Evolutionary conservation across 2,113 vertebrate genomes (phyloP), one percentile per base, ranked within the genome.

Genomic region (Dendropsophus ebraccatus): DNA sequence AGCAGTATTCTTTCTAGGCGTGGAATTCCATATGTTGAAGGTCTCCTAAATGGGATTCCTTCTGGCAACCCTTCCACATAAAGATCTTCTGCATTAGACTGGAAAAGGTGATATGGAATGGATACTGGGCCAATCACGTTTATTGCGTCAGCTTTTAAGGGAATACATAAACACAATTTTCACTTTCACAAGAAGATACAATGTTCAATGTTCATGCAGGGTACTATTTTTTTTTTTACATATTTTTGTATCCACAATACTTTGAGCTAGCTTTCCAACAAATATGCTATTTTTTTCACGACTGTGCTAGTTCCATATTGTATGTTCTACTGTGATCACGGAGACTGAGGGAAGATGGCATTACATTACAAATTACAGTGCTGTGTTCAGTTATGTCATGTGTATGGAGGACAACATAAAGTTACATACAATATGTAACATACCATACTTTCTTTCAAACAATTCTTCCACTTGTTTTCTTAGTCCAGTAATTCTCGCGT

Each of bases 371-470:
- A 41, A 8, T 8, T 41, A 41, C 41, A 41, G 3, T 41, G 8
- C 3, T 41, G 4, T 41, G 41, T 41, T 41, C 8, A 5, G 41
- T 41, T 3, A 8, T 41, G 8, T 41, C 41, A 41, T 41, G 3
- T 41, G 41, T 41, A 41, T 41, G 41, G 41, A 41, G 41, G 54
- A 23, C 54, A 56, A 56, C 1, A 56, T 32, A 65, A 8, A 30
- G 30, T 35, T 2, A 37, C 7, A 21, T 69, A 35, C 14, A 79
- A 2, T 5, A 74, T 35, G 6, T 28, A 25, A n/a, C 92, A 21
- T 94, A 96, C 95, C 94, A 0, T 95, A 96, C 92, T 90, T 95
- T 88, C 88, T 92, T 77, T 94, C 92, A 91, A 96, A 96, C 52
- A 96, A 76, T 10, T 94, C 92, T 85, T 95, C 94, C 1, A 96